Conservation (phyloP, 30 jellyfish, hydroid and myxozoan genomes). For the Aurelia coerulea region DNA sequence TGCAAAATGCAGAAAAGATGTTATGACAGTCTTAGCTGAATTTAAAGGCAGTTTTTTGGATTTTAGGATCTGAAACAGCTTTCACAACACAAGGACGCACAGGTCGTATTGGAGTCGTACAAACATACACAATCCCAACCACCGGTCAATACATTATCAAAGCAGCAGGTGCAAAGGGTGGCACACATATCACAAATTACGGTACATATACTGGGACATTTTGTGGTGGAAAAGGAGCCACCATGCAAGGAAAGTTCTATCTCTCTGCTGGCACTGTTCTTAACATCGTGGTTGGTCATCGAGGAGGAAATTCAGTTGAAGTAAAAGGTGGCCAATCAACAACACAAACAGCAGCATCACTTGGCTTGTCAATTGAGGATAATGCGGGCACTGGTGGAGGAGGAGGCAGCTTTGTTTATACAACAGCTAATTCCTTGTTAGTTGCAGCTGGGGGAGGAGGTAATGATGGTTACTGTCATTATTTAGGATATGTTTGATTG, state of each 20-base stretch:
- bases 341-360: slow-evolving; percentile 64
- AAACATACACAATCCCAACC: slow-evolving; percentile 1
- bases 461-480: no score
- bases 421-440: slow-evolving; percentile 8
- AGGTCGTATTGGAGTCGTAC: slow-evolving; percentile 35
- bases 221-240: slow-evolving; percentile 60
- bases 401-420: slow-evolving; percentile 58
- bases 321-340: slow-evolving; percentile 55
- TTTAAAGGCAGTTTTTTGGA: no score
- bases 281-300: slow-evolving; percentile 60
- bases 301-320: slow-evolving; percentile 69
- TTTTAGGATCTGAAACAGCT: no score
- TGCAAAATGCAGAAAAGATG: no score
- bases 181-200: slow-evolving; percentile 46
- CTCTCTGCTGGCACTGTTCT: slow-evolving; percentile 41
- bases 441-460: slow-evolving; percentile 70
- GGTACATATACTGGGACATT: slow-evolving; percentile 60
- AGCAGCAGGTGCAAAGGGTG: slow-evolving; percentile 66
- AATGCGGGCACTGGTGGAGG: slow-evolving; percentile 75
- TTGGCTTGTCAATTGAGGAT: slow-evolving; percentile 52
- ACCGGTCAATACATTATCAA: slow-evolving; percentile 32
- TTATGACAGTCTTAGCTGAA: no score
- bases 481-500: no score
- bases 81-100: slow-evolving; percentile 17
- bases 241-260: slow-evolving; percentile 31